Percentiles rank a stretch among this genome's conserved stretches.
These are phyloP conservation scores for Trichoplax adhaerens DNA, from an alignment of 37 sponge, comb jelly and placozoan species.

Conservation along the genomic window DNA sequence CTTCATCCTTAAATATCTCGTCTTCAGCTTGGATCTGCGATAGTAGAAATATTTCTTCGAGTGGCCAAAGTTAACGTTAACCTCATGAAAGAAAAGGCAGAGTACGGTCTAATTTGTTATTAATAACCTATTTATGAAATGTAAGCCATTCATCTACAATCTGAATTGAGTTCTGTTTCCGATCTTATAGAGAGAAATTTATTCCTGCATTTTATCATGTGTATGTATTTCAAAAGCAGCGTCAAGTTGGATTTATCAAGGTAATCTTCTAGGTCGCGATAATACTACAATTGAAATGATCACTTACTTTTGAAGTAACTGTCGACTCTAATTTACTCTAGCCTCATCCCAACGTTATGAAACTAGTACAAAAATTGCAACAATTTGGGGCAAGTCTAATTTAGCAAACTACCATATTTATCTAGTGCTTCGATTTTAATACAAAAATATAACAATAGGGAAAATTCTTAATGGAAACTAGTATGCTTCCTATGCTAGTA, in stretches of 20 bases:
- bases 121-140: too few species aligned
- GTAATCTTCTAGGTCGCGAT: neutral
- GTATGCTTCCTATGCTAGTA: conserved; percentile 47
- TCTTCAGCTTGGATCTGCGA: too few species aligned
- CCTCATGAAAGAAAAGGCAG: too few species aligned
- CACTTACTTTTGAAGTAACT: neutral
- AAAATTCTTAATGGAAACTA: neutral
- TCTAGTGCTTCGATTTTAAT: neutral
- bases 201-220: conserved; percentile 25
- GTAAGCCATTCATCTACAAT: too few species aligned
- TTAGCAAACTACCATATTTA: neutral
- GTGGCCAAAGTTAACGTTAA: too few species aligned
- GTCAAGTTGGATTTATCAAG: conserved; percentile 24
- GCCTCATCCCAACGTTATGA: conserved; percentile 9
- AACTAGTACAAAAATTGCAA: neutral
- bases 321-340: neutral
- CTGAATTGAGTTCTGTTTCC: too few species aligned
- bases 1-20: too few species aligned
- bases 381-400: neutral
- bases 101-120: too few species aligned
- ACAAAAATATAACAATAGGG: neutral
- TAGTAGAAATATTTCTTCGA: too few species aligned
- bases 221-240: conserved; percentile 8
- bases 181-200: neutral
- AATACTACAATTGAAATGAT: too few species aligned